Percentiles rank a stretch among this genome's conserved stretches.
phyloP scores from a whole-genome alignment of 2,888 invertebrate species.

The Arctia plantaginis region DNA sequence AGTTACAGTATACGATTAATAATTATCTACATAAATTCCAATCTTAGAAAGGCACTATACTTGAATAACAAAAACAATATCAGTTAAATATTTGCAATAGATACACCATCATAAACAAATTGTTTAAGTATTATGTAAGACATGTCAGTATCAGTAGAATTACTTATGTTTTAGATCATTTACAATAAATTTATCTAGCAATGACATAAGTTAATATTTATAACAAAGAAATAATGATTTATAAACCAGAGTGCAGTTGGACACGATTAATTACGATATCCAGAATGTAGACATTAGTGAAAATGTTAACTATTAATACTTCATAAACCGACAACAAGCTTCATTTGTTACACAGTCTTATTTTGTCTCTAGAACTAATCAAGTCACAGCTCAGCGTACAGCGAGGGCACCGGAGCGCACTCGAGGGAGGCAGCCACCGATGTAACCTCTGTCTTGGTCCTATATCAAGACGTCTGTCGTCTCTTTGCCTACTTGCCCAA shows the following conservation, averaged over 20 bases:
- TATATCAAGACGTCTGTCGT: conserved; percentile 69
- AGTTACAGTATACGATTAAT: conserved; percentile 55
- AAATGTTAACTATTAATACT: conserved; percentile 50
- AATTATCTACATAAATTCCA: conserved; percentile 64
- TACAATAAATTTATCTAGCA: background rate
- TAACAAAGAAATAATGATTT: conserved; percentile 11
- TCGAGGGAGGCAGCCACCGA: conserved; percentile 42
- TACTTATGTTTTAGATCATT: background rate
- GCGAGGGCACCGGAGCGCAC: conserved; percentile 36
- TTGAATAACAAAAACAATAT: conserved; percentile 67
- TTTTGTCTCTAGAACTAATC: conserved; percentile 65
- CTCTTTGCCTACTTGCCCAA: conserved; percentile 50
- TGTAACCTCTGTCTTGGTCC: conserved; percentile 69
- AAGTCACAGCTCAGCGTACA: conserved; percentile 69
- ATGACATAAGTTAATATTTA: background rate
- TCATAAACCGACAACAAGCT: conserved; percentile 25
- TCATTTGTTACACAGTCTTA: conserved; percentile 72
- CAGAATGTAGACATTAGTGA: conserved; percentile 43
- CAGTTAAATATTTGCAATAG: conserved; percentile 30
- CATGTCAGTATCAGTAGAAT: background rate
- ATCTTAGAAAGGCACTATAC: conserved; percentile 82
- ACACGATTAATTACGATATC: conserved; percentile 54
- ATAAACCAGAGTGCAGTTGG: conserved; percentile 61
- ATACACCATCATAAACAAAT: conserved; percentile 24
- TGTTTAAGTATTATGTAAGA: background rate